A percentile compares a stretch with the other conserved stretches of the same genome.
These are phyloP conservation scores for Dryococelus australis DNA, from an alignment of 2,888 invertebrate genomes.

Conservation along the genomic window DNA sequence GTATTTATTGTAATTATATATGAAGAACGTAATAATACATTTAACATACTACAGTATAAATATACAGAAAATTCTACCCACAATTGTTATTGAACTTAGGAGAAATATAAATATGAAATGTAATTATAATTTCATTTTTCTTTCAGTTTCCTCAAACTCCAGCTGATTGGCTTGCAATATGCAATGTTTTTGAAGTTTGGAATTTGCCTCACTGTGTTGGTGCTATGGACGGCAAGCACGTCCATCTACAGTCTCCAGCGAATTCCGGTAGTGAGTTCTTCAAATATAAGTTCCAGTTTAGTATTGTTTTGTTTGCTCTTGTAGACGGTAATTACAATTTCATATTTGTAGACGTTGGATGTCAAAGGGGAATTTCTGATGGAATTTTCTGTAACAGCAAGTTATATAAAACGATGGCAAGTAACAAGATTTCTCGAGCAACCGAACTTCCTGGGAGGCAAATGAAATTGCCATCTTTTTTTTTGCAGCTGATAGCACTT, in stretches of 20 bases:
- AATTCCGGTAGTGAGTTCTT: background rate
- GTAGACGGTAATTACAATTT: background rate
- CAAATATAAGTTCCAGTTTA: background rate
- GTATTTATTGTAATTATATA: too few species aligned
- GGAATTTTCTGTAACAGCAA: background rate
- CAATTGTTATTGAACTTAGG: too few species aligned
- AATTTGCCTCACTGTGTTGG: background rate
- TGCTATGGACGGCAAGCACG: background rate
- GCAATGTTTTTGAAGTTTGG: background rate
- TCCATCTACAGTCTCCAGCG: background rate
- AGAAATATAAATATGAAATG: background rate
- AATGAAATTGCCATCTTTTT: constrained; percentile 33
- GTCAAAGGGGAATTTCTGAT: background rate
- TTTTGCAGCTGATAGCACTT: background rate
- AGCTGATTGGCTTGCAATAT: background rate
- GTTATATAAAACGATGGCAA: too few species aligned
- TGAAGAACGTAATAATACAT: too few species aligned
- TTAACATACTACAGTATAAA: too few species aligned
- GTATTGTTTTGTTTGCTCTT: background rate
- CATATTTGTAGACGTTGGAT: background rate
- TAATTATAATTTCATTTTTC: background rate
- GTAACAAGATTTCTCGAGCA: too few species aligned
- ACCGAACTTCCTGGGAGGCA: background rate
- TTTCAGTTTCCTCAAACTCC: background rate
- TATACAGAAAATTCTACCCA: too few species aligned